These are phyloP conservation scores for Scotopteryx bipunctaria DNA, from an alignment of 2,888 invertebrate species.

Conservation along the genomic window DNA sequence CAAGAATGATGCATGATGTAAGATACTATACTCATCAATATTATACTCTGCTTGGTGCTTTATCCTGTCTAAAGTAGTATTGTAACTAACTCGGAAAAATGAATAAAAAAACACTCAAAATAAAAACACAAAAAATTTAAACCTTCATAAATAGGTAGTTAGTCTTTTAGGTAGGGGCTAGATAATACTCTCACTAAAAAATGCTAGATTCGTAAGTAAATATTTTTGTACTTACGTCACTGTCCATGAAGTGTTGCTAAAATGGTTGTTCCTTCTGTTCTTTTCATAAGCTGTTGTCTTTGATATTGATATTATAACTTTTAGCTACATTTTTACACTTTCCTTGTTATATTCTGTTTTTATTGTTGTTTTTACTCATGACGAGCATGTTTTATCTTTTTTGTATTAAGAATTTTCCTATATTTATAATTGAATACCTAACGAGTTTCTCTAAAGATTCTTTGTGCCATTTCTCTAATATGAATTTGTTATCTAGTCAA, in stretches of 20 bases:
- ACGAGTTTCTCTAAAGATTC: not conserved
- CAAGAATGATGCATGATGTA: too few species aligned
- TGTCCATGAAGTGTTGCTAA: constrained; percentile 15
- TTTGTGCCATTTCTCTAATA: constrained; percentile 19
- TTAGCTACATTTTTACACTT: constrained; percentile 2
- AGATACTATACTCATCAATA: not conserved
- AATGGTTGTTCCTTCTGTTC: constrained; percentile 13
- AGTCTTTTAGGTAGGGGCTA: not conserved
- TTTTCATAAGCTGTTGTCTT: constrained; percentile 11
- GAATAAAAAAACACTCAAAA: not conserved
- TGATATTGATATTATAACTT: too few species aligned
- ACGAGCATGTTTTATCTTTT: not conserved
- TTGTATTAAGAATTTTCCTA: not conserved
- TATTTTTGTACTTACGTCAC: constrained; percentile 25
- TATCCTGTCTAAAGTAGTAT: not conserved
- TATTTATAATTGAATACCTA: not conserved
- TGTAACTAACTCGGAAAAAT: not conserved
- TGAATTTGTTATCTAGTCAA: constrained; percentile 30
- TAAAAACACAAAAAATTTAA: not conserved
- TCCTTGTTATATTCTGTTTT: constrained; percentile 4
- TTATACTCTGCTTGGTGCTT: constrained; percentile 6
- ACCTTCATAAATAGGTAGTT: not conserved
- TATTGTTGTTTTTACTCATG: not conserved
- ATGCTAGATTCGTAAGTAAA: constrained; percentile 11
- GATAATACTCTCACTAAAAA: not conserved